A percentile compares a stretch with the other conserved stretches of the same genome.
These are phyloP conservation scores for Meriones unguiculatus DNA, from an alignment of 2,113 vertebrate species.

Conservation along the genomic window DNA sequence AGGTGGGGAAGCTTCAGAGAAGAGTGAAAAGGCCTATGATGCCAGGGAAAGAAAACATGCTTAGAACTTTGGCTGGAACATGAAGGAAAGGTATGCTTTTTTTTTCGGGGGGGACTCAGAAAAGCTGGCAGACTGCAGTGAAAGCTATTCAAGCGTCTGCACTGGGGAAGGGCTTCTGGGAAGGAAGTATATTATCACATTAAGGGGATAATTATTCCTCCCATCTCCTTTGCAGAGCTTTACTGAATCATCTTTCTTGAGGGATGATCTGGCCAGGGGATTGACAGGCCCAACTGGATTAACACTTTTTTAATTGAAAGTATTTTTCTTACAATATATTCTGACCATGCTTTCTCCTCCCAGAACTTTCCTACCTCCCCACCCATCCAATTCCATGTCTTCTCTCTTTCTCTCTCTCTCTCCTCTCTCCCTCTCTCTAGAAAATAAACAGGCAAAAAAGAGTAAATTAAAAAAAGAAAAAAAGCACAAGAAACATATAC, in stretches of 20 bases:
- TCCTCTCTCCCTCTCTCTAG: neutral
- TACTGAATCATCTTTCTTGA: neutral
- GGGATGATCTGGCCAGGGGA: neutral
- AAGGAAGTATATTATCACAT: neutral
- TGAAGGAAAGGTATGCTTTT: neutral
- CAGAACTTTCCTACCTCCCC: neutral
- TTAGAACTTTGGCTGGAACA: neutral
- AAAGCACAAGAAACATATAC: neutral
- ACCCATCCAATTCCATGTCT: neutral
- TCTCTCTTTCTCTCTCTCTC: neutral
- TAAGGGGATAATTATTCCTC: constrained; percentile 5
- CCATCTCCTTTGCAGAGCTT: neutral
- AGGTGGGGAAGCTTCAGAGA: neutral
- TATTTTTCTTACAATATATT: neutral
- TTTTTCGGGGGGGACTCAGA: no score
- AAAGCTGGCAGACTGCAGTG: neutral
- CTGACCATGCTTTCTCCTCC: neutral
- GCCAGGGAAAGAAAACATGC: neutral
- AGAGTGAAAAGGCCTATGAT: neutral
- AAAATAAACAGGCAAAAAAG: neutral
- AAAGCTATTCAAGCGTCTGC: neutral
- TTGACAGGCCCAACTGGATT: neutral
- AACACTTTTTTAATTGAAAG: neutral
- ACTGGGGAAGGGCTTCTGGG: neutral
- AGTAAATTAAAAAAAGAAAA: neutral